These are phyloP conservation scores for Drosophila virilis DNA, from an alignment of 1,140 invertebrate species.

Conservation along the genomic window DNA sequence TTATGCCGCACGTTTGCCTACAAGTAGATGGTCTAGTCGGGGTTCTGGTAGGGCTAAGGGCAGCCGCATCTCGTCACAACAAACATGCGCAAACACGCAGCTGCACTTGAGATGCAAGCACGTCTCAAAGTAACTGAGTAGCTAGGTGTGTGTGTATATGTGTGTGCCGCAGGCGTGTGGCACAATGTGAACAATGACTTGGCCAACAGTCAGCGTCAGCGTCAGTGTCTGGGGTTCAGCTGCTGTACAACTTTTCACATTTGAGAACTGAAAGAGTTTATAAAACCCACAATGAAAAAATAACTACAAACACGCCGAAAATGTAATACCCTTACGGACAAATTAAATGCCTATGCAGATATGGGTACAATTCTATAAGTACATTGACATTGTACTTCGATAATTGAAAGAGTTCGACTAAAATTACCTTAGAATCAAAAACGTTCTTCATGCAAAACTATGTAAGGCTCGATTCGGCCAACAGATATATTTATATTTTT, in stretches of 20 bases:
- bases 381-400: too few relatives aligned
- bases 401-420: too few relatives aligned
- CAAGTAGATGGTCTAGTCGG: background rate
- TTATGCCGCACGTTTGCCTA: background rate
- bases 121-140: background rate
- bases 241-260: constrained; percentile 48
- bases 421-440: too few relatives aligned
- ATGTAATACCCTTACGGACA: too few relatives aligned
- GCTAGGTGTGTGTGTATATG: constrained; percentile 17
- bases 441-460: too few relatives aligned
- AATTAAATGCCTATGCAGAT: too few relatives aligned
- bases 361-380: too few relatives aligned
- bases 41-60: too few relatives aligned
- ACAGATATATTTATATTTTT: too few relatives aligned
- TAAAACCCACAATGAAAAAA: background rate
- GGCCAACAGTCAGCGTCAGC: constrained; percentile 20
- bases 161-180: constrained; percentile 34
- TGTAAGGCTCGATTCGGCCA: too few relatives aligned
- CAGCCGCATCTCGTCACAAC: constrained; percentile 27
- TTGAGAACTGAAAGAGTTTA: constrained; percentile 39
- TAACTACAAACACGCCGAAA: too few relatives aligned
- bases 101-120: constrained; percentile 20
- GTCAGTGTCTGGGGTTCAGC: constrained; percentile 26
- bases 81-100: constrained; percentile 56
- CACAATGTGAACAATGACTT: constrained; percentile 60